Evolutionary conservation across 2,797 vertebrate genomes (phyloP), one percentile per base, ranked within the genome.

Genomic region (Falco berigora): DNA sequence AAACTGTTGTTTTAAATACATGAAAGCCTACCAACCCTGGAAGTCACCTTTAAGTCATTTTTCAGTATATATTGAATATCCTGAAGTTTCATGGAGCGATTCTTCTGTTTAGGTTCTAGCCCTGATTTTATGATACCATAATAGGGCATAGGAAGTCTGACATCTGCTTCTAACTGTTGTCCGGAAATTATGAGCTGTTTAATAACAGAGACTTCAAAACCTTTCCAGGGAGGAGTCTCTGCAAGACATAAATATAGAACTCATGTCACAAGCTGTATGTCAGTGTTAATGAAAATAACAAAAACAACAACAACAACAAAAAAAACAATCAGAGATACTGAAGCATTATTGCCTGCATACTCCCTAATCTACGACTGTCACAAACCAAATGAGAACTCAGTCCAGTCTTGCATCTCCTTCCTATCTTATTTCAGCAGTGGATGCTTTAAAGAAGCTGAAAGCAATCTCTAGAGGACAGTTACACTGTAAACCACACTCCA

Each of bases 161-260:
- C 96, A 67, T 98, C 98, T 56, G 97, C 97, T 91, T 96, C 93
- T 88, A 98, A 96, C 47, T 91, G 94, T 75, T 97, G 85, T 58
- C 98, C 98, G 4, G 93, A 94, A 38, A 92, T 42, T 18, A 98
- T 4, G 32, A 97, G 82, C 72, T 98, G 86, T 76, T 97, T 96
- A 44, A 98, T 88, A 44, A 72, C 86, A 4, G 96, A 96, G 44
- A 97, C 98, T 47, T 98, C 98, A 56, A 96, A 36, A 64, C 92
- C 98, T 89, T 97, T 95, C 98, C 98, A 98, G n/a, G 98, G 98
- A 95, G 97, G 81, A 36, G 67, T 96, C 69, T 98, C 98, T 98
- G 91, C 71, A 97, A 97, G 63, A 59, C 88, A 97, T 53, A 91
- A 38, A 38, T 0, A 42, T 0, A 42, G 59, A 32, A 5, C 59